Percentiles rank a stretch among this genome's conserved stretches.
These are phyloP conservation scores for Psittacula echo DNA, from an alignment of 2,797 vertebrate species.

Conservation along the genomic window DNA sequence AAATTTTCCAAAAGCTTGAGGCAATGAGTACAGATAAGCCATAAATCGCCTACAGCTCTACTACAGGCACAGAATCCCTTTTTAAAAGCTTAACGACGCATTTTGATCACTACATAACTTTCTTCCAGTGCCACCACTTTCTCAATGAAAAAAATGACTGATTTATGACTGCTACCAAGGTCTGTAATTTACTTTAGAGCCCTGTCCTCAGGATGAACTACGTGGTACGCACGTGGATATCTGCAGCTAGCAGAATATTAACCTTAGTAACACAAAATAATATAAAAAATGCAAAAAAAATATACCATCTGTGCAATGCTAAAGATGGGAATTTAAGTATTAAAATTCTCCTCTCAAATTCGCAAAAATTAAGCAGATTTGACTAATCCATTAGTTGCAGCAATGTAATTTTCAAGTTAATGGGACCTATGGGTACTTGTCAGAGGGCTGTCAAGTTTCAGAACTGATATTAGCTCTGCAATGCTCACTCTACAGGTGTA, in stretches of 20 bases:
- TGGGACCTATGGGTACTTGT: neutral
- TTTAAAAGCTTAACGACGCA: constrained; percentile 66
- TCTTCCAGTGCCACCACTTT: constrained; percentile 51
- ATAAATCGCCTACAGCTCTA: constrained; percentile 56
- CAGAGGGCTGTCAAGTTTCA: neutral
- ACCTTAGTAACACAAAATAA: constrained; percentile 38
- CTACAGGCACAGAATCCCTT: constrained; percentile 51
- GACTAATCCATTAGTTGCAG: neutral
- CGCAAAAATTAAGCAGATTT: neutral
- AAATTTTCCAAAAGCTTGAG: constrained; percentile 66
- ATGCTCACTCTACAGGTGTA: neutral
- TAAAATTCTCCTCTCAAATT: constrained; percentile 1
- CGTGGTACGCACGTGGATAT: neutral
- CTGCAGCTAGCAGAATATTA: constrained; percentile 43
- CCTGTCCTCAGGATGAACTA: constrained; percentile 55
- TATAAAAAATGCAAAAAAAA: constrained; percentile 40
- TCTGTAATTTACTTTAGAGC: constrained; percentile 57
- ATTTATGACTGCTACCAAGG: constrained; percentile 53
- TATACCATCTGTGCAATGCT: constrained; percentile 48
- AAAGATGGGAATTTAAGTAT: constrained; percentile 31
- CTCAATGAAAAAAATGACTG: constrained; percentile 65
- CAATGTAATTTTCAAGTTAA: neutral
- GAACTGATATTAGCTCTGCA: neutral
- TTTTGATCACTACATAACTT: constrained; percentile 70
- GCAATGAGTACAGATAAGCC: constrained; percentile 63